Evolutionary conservation across 1,140 invertebrate genomes (phyloP), one percentile per base, ranked within the genome.

Genomic region (Phymorhynchus buccinoides): DNA sequence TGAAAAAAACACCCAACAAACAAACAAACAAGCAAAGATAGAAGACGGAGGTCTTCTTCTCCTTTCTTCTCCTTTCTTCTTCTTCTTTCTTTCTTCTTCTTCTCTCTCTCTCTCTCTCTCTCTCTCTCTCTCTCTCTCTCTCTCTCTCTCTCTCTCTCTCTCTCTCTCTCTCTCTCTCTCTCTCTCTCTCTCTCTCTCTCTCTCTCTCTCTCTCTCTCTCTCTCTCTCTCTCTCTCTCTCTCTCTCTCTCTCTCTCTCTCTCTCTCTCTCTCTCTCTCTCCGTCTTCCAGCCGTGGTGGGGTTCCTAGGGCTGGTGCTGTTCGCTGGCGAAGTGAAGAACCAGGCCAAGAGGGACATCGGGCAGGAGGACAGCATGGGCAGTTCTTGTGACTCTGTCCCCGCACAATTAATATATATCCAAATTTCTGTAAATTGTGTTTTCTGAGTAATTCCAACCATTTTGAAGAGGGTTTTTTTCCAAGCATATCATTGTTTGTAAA

Each of bases 241-340:
- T n/a, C 56, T 66, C 32, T 16, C 37, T 68, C 30, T 66, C 80
- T 39, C 37, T 39, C 80, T 83, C 80, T 39, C n/a, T 42, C n/a
- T 35, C 30, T 39, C 37, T 37, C 80, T 83, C 62, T 39, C 12
- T 35, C 80, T n/a, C 62, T 39, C 3, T 48, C 44, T 48, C 44
- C 44, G 48, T 62, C 48, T 22, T 30, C 48, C 80, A 82, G 80
- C 80, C 12, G 80, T 82, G 52, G 16, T 82, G 80, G 80, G 80
- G 16, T 82, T 82, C 37, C 52, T 82, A 27, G 80, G 52, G 16
- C 30, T 82, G 52, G 56, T 66, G 32, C 12, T 82, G n/a, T 82
- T 82, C 37, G 80, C 80, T 39, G 80, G 32, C 0, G 80, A 82
- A 27, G 62, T 82, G 80, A 82, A 82, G 62, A 82, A 82, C 80